phyloP scores from a whole-genome alignment of 2,797 vertebrate genomes.

The Helicolenus hilgendorfi region DNA sequence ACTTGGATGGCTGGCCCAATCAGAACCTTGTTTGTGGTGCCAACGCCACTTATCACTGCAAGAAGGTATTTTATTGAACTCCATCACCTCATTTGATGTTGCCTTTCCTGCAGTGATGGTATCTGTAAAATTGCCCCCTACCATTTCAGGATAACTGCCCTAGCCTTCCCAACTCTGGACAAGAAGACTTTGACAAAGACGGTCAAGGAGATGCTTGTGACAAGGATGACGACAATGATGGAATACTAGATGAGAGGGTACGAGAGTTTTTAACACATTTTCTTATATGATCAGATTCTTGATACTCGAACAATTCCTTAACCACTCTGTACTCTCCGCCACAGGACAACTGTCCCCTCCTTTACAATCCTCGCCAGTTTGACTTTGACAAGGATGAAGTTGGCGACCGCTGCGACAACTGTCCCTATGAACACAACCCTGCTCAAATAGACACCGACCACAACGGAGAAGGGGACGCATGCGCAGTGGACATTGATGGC shows the following conservation, averaged over 20 bases:
- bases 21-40: slow-evolving; percentile 95
- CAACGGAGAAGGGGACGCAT: slow-evolving; percentile 97
- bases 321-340: neutral
- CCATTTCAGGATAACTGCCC: slow-evolving; percentile 96
- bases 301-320: neutral
- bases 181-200: slow-evolving; percentile 98
- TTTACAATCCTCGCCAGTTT: slow-evolving; percentile 97
- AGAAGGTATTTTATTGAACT: slow-evolving; percentile 90
- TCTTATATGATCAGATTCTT: neutral
- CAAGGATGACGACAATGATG: slow-evolving; percentile 97
- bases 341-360: slow-evolving; percentile 98
- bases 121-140: neutral
- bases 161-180: slow-evolving; percentile 97
- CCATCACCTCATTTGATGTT: neutral
- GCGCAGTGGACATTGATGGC: slow-evolving; percentile 98
- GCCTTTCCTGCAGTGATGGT: neutral
- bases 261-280: neutral
- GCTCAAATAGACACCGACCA: slow-evolving; percentile 97
- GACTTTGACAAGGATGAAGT: slow-evolving; percentile 99
- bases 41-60: slow-evolving; percentile 96
- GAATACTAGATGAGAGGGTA: slow-evolving; percentile 96
- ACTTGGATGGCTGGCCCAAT: slow-evolving; percentile 99
- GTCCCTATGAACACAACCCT: slow-evolving; percentile 97
- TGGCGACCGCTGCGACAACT: slow-evolving; percentile 98
- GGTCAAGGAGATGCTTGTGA: slow-evolving; percentile 98